Base-by-base conservation (phyloP, 1,140 invertebrate genomes). In the Drosophila ambigua region DNA sequence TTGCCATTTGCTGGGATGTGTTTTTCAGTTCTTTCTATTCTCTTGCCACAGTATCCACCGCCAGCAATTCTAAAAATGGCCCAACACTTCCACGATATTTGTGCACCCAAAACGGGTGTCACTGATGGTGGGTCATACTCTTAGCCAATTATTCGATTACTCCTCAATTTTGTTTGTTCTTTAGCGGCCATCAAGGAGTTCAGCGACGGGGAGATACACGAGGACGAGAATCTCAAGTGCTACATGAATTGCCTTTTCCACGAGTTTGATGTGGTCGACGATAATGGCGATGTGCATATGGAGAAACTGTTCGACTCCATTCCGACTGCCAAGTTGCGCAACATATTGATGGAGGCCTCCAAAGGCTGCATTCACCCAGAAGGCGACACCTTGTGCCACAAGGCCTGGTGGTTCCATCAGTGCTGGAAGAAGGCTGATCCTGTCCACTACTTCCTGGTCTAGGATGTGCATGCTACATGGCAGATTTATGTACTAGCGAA, bases 361-460 rank as follows among this genome's bases (percentile, higher is more conserved):
- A 80, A 90, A 26, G 67, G 65, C 1, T 91, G 90, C 31, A 72
- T 79, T 20, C 74, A 87, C 57, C 72, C 84, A 0, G 72, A 91
- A 48, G 90, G 90, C 26, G 79, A 89, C 31, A 91, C 80, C 8
- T 45, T 91, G 15, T 89, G 89, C 28, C 87, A 91, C 45, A 79
- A 88, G 51, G 84, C 88, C 15, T 91, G 88, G 82, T 91, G 87
- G 87, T 72, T 91, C 39, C 87, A 91, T 65, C 77, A 90, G 41
- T 91, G 90, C 57, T 91, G 90, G 90, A 91, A 91, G 44, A 87
- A 83, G 45, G 78, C 87, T 5, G 90, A 91, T 71, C 90, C 90
- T 6, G 79, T 77, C 13, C 73, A 81, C 46, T 81, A 81, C 24
- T 81, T 81, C 52, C 45, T 81, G 23, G 11, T 81, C 13, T 81